Conservation (phyloP, 2,113 vertebrate species). For the Baryphthengus martii region DNA sequence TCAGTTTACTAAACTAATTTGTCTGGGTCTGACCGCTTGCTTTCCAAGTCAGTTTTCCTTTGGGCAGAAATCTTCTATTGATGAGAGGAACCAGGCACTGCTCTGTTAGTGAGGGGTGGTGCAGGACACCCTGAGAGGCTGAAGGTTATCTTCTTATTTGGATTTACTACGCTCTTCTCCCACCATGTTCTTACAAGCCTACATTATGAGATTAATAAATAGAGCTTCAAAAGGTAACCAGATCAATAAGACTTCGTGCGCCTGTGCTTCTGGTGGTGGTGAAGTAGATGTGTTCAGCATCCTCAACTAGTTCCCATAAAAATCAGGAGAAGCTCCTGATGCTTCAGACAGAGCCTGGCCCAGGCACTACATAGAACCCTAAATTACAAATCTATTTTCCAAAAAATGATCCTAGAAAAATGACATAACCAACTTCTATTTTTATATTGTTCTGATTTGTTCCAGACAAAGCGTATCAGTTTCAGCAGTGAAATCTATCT, state of each 20-base stretch:
- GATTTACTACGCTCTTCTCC: slow-evolving; percentile 21
- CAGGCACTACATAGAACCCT: background rate
- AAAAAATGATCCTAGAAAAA: background rate
- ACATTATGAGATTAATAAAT: slow-evolving; percentile 31
- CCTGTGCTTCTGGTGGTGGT: background rate
- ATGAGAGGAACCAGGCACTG: background rate
- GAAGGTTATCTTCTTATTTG: slow-evolving; percentile 28
- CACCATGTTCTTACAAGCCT: slow-evolving; percentile 28
- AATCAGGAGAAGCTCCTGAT: background rate
- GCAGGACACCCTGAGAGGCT: background rate
- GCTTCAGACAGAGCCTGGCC: background rate
- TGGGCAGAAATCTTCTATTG: background rate
- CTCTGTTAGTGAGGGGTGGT: background rate
- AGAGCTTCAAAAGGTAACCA: slow-evolving; percentile 20
- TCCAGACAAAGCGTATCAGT: slow-evolving; percentile 28
- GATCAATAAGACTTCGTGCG: background rate
- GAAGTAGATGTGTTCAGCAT: background rate
- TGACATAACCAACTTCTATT: background rate
- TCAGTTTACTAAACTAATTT: slow-evolving; percentile 17
- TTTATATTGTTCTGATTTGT: slow-evolving; percentile 23
- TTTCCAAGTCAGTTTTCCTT: slow-evolving; percentile 18
- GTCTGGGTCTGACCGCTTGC: background rate
- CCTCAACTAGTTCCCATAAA: background rate
- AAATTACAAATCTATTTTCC: background rate
- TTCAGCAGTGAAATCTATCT: slow-evolving; percentile 26